phyloP scores from a whole-genome alignment of 2,888 invertebrate species.

The Cataglyphis cursor region DNA sequence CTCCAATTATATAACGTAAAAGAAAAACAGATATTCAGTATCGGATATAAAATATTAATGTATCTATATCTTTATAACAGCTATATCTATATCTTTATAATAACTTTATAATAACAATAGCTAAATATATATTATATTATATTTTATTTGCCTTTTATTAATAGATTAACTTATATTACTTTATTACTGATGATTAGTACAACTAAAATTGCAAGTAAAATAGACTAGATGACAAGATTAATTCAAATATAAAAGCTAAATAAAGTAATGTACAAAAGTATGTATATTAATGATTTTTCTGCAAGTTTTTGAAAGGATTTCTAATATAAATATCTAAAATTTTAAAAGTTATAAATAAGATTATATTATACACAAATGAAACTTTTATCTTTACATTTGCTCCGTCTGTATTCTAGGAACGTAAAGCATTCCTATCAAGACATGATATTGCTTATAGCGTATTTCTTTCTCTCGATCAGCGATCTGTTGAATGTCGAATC shows the following conservation, averaged over 20 bases:
- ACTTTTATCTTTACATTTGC: neutral
- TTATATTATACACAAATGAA: neutral
- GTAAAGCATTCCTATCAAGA: constrained; percentile 43
- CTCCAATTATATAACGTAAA: neutral
- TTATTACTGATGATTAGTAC: neutral
- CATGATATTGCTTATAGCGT: constrained; percentile 55
- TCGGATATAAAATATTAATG: neutral
- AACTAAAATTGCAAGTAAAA: neutral
- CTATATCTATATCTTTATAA: no score
- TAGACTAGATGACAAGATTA: neutral
- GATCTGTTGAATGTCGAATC: constrained; percentile 63
- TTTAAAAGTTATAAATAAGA: neutral
- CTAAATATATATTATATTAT: neutral
- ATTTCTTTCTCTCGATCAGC: constrained; percentile 26
- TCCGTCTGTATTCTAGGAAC: neutral
- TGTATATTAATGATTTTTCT: neutral
- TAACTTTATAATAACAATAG: no score
- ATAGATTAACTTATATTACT: neutral
- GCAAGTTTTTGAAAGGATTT: neutral
- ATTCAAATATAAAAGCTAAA: neutral
- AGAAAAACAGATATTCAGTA: neutral
- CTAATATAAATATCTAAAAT: neutral
- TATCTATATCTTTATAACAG: neutral
- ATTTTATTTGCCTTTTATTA: neutral
- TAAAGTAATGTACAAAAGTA: neutral